Evolutionary conservation across 2,888 invertebrate genomes (phyloP).

Genomic region (Isoperla grammatica): DNA sequence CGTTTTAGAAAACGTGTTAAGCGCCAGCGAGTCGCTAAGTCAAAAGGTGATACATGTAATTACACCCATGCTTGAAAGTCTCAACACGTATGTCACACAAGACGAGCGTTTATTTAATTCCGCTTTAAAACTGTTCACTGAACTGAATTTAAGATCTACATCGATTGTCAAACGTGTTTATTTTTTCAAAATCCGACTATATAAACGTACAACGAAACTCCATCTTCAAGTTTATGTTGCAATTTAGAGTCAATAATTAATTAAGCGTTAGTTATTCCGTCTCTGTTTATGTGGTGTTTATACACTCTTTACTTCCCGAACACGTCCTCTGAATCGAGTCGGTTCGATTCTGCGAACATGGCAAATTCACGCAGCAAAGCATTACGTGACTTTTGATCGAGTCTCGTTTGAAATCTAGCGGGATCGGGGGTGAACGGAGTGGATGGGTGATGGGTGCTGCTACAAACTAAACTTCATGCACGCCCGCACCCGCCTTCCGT

Average conservation of each 20-base stretch:
- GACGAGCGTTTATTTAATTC: no score
- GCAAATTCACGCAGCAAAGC: conserved; percentile 13
- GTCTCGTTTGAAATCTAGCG: not conserved
- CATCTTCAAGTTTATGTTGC: no score
- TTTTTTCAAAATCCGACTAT: no score
- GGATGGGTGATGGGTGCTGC: not conserved
- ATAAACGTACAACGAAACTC: no score
- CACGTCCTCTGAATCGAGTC: conserved; percentile 15
- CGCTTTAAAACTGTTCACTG: no score
- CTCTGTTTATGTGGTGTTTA: conserved; percentile 14
- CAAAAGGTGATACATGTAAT: no score
- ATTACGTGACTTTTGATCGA: conserved; percentile 17
- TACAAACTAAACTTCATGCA: not conserved
- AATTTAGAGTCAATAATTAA: conserved; percentile 4
- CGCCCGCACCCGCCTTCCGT: not conserved
- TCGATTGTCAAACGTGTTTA: no score
- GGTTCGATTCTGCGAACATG: conserved; percentile 14
- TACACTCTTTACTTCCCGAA: conserved; percentile 10
- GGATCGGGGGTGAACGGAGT: not conserved
- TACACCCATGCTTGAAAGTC: no score
- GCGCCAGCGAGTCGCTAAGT: no score
- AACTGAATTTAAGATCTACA: no score
- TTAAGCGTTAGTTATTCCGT: conserved; percentile 12
- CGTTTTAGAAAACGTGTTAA: no score
- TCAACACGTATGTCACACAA: no score